Evolutionary conservation across 1,140 invertebrate species (phyloP), one percentile per base, ranked within the genome.

Genomic region (Orius laevigatus): DNA sequence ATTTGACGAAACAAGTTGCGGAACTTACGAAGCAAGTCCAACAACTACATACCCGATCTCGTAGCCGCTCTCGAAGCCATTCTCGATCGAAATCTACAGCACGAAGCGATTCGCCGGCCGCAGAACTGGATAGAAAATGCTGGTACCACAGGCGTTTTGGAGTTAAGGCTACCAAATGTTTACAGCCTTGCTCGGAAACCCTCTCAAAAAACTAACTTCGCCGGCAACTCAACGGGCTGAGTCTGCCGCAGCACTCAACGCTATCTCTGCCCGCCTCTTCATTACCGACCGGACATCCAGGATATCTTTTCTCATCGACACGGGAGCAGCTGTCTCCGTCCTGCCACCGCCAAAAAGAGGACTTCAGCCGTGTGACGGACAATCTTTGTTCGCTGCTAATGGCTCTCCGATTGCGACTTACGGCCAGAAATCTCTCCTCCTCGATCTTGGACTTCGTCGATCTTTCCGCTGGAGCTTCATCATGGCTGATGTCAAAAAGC

Each of bases 391-490:
- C 25, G 55, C 56, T 5, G 58, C 56, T 35, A 56, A 56, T 33
- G 54, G 52, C 14, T 52, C 55, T 15, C 38, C 40, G 6, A 66
- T 66, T 4, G 31, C 51, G 18, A 67, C 64, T 1, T 66, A 62
- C 48, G 64, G 65, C 0, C 33, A 19, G 2, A 50, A 49, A 14
- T 9, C 40, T 4, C 32, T 66, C 1, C 48, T 50, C 2, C 44
- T 67, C 0, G 52, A 63, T 46, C 47, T 66, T 2, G 59, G 62
- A 0, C 52, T 67, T 16, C 46, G 60, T 18, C 54, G 63, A 25
- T 48, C 49, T 4, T 62, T 64, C 33, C 19, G n/a, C 9, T 68
- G 66, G 65, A 49, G 41, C 1, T 69, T 69, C 47, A 57, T 60
- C 2, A 48, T 69, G 0, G 66, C 65, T 1, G 61, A 67, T 41